Conservation (phyloP, 2,888 invertebrate species). For the Oscheius sp. region DNA sequence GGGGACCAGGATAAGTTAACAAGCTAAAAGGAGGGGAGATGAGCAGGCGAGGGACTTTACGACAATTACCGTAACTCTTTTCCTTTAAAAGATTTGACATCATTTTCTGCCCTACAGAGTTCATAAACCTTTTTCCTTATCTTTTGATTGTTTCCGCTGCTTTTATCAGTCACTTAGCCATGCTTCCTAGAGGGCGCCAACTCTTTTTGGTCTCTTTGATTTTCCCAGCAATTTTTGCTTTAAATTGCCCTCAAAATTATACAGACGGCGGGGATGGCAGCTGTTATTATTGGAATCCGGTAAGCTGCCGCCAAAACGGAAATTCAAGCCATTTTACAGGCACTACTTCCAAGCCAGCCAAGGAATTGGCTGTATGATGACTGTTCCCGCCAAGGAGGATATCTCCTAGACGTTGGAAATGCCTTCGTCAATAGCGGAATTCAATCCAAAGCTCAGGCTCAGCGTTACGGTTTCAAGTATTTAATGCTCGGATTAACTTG, state of each 20-base stretch:
- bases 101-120: no score
- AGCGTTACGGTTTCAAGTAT: not conserved
- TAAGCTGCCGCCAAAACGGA: no score
- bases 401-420: not conserved
- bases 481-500: not conserved
- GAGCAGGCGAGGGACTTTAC: no score
- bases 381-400: not conserved
- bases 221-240: not conserved
- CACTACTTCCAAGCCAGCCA: not conserved
- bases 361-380: not conserved
- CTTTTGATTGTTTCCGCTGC: no score
- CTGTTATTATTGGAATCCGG: not conserved
- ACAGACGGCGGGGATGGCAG: not conserved
- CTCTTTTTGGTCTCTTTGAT: no score
- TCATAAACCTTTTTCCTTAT: no score
- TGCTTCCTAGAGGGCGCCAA: no score
- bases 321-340: no score
- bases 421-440: not conserved
- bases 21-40: not conserved
- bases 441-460: not conserved
- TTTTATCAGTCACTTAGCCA: no score
- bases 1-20: conserved; percentile 17
- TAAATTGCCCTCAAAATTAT: not conserved
- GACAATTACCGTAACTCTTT: no score
- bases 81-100: not conserved